phyloP scores from a whole-genome alignment of 2,797 vertebrate genomes.

The Girardinus metallicus region DNA sequence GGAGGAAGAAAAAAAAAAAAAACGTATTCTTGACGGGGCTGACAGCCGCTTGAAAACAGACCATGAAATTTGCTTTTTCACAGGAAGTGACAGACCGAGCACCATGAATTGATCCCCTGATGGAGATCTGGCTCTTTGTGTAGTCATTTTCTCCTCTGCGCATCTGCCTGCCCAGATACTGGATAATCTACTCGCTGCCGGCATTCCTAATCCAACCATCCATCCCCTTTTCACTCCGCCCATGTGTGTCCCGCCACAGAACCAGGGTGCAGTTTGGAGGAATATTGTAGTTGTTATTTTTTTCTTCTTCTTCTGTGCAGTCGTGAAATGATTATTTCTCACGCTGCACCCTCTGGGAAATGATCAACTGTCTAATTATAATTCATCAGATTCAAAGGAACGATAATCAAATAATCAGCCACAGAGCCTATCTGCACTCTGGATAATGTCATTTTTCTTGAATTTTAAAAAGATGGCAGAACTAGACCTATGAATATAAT shows the following conservation, averaged over 20 bases:
- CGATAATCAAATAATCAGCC: slow-evolving; percentile 64
- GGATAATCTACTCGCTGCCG: slow-evolving; percentile 80
- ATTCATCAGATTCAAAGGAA: slow-evolving; percentile 66
- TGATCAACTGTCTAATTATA: slow-evolving; percentile 76
- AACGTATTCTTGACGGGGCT: slow-evolving; percentile 60
- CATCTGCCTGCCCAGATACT: slow-evolving; percentile 83
- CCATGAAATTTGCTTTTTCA: slow-evolving; percentile 83
- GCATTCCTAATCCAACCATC: slow-evolving; percentile 81
- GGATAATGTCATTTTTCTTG: slow-evolving; percentile 30
- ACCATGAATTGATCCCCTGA: slow-evolving; percentile 79
- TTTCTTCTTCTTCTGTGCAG: slow-evolving; percentile 47
- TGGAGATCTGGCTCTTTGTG: slow-evolving; percentile 84
- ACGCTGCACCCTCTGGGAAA: slow-evolving; percentile 70
- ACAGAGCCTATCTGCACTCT: slow-evolving; percentile 51
- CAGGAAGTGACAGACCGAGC: slow-evolving; percentile 76
- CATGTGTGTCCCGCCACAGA: slow-evolving; percentile 70
- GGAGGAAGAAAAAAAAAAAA: slow-evolving; percentile 19
- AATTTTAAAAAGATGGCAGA: slow-evolving; percentile 23
- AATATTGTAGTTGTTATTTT: slow-evolving; percentile 70
- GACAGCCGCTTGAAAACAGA: slow-evolving; percentile 73
- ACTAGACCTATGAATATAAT: neutral
- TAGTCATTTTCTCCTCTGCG: slow-evolving; percentile 73
- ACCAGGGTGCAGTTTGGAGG: slow-evolving; percentile 72
- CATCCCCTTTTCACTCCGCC: slow-evolving; percentile 72
- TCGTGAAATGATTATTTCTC: slow-evolving; percentile 70